Conservation (phyloP, 2,797 vertebrate genomes). For the Thamnophis elegans region DNA sequence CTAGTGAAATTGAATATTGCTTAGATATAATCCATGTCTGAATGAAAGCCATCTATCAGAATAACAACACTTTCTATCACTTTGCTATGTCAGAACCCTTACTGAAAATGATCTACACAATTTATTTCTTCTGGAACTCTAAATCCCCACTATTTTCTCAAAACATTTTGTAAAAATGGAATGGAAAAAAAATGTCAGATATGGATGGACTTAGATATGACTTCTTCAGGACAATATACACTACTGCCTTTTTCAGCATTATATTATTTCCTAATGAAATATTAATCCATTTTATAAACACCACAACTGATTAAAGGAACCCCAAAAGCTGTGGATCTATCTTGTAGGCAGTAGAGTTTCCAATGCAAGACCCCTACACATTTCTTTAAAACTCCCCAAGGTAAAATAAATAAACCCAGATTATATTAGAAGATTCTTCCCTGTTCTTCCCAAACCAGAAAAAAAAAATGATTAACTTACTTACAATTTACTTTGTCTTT, state of each 20-base stretch:
- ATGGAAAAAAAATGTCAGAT: neutral
- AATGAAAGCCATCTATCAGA: neutral
- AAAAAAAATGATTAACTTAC: neutral
- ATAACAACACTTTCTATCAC: neutral
- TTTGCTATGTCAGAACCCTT: neutral
- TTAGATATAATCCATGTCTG: neutral
- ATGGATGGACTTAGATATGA: neutral
- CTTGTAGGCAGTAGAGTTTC: neutral
- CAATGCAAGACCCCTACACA: neutral
- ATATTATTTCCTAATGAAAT: neutral
- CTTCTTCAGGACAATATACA: neutral
- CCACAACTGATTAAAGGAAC: neutral
- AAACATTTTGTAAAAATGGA: neutral
- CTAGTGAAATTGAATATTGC: neutral
- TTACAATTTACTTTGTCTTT: too few relatives aligned
- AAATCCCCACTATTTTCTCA: neutral
- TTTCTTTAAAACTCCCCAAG: neutral
- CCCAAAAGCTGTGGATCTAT: neutral
- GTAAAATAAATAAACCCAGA: neutral
- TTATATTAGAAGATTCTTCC: neutral
- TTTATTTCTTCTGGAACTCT: neutral
- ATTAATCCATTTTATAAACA: neutral
- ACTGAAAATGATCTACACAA: neutral
- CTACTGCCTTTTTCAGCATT: neutral
- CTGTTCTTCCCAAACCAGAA: neutral